Conservation (phyloP, 1,140 invertebrate genomes). For the Acromyrmex charruanus region DNA sequence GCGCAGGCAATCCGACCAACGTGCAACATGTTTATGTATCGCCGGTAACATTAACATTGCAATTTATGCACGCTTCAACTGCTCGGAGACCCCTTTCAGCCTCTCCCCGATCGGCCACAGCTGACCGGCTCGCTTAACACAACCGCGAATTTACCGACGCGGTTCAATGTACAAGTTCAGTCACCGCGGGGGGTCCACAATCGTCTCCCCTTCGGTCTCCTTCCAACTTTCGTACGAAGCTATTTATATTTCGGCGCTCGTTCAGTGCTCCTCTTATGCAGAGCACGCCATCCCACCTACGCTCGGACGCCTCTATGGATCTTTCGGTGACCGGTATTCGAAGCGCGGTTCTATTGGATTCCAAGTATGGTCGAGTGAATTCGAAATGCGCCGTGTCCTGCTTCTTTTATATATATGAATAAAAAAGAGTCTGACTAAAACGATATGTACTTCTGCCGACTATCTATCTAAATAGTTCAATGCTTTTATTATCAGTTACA, state of each 20-base stretch:
- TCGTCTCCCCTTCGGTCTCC: constrained; percentile 20
- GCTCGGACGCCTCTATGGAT: constrained; percentile 7
- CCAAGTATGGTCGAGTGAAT: neutral
- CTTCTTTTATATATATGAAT: neutral
- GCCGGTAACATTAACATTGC: constrained; percentile 83
- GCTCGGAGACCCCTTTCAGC: constrained; percentile 67
- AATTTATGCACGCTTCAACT: constrained; percentile 84
- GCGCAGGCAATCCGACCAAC: constrained; percentile 79
- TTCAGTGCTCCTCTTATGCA: constrained; percentile 42
- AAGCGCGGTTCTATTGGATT: constrained; percentile 13
- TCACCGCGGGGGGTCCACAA: constrained; percentile 67
- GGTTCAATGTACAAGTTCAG: constrained; percentile 76
- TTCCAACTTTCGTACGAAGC: constrained; percentile 59
- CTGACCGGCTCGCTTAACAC: constrained; percentile 76
- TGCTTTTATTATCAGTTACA: neutral
- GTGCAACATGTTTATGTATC: constrained; percentile 85
- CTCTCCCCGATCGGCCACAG: constrained; percentile 23
- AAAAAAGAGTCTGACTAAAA: neutral
- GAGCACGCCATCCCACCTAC: neutral
- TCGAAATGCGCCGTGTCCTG: neutral
- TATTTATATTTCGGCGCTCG: constrained; percentile 73
- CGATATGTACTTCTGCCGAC: neutral
- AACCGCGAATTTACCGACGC: constrained; percentile 80
- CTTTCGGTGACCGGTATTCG: constrained; percentile 6
- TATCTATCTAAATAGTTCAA: neutral